Evolutionary conservation across 2,113 vertebrate genomes (phyloP), one percentile per base, ranked within the genome.

Genomic region (Alethe castanea): DNA sequence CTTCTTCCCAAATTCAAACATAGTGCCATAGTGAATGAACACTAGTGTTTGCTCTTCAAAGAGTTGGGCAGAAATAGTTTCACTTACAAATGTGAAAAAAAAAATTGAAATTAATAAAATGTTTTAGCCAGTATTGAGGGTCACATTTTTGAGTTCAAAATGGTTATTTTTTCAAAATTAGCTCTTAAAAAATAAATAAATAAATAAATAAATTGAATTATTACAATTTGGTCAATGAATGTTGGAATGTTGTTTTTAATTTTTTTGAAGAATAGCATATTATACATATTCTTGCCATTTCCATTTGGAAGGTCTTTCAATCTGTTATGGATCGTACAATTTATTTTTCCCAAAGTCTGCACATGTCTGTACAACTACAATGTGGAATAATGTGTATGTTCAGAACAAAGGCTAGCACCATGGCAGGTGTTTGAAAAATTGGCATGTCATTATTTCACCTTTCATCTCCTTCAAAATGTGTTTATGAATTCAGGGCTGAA

Each of bases 401-500:
- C 35, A 82, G 61, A 62, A 15, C 36, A 76, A 35, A 19, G 35
- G 29, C 14, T 70, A 82, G 6, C 50, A 59, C 6, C 8, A 42
- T 70, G 42, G 33, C 64, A 90, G 33, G 12, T 36, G 11, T 66
- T 77, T 9, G 14, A 35, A 40, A 66, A 42, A 66, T 50, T 52
- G 54, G 14, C 14, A 80, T 50, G 14, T 44, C 59, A 66, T 81
- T 88, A 62, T 69, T 82, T 70, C 67, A 81, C 38, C 16, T 38
- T 86, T 92, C 52, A 59, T 66, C 47, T 81, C 24, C 56, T 57
- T 81, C 82, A 66, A 56, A 83, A 15, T 88, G 8, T 56, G 44
- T 76, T 96, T 86, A 67, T 67, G 24, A 82, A 66, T 52, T 52
- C 22, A n/a, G 38, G 44, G 8, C 53, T 44, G 40, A 94, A 89